Conservation (phyloP, 2,888 invertebrate genomes). For the Apamea anceps region DNA sequence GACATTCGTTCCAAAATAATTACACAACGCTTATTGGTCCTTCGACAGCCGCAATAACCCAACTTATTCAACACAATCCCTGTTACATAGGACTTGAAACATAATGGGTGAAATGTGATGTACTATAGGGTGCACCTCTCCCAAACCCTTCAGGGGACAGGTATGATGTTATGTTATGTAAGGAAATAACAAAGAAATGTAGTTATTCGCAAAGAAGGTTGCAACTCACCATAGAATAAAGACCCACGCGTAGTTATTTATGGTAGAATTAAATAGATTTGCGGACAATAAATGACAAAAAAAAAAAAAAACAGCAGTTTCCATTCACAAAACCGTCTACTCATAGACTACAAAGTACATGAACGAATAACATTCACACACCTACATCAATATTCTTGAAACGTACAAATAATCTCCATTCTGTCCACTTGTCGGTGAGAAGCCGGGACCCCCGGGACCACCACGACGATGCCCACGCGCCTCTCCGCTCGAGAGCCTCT, state of each 20-base stretch:
- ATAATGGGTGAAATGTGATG: background rate
- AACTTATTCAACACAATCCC: no score
- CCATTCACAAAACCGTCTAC: constrained; percentile 33
- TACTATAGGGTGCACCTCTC: background rate
- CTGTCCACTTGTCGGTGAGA: constrained; percentile 59
- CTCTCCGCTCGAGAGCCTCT: constrained; percentile 67
- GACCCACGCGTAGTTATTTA: background rate
- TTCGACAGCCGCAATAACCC: no score
- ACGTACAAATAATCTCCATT: constrained; percentile 60
- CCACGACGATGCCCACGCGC: constrained; percentile 73
- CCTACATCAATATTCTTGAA: constrained; percentile 54
- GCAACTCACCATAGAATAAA: background rate
- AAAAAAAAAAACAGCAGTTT: constrained; percentile 6
- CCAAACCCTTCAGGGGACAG: background rate
- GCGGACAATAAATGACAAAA: background rate
- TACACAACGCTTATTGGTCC: no score
- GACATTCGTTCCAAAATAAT: no score
- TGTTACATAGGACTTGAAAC: background rate
- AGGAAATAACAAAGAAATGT: background rate
- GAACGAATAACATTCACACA: constrained; percentile 48
- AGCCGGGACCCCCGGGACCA: constrained; percentile 62
- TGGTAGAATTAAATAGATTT: background rate
- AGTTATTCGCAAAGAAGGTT: background rate
- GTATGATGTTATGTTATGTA: background rate
- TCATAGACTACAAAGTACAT: constrained; percentile 22